Percentiles rank a stretch among this genome's conserved stretches.
phyloP scores from a whole-genome alignment of 1,140 invertebrate species.

The Rhopalosiphum padi region DNA sequence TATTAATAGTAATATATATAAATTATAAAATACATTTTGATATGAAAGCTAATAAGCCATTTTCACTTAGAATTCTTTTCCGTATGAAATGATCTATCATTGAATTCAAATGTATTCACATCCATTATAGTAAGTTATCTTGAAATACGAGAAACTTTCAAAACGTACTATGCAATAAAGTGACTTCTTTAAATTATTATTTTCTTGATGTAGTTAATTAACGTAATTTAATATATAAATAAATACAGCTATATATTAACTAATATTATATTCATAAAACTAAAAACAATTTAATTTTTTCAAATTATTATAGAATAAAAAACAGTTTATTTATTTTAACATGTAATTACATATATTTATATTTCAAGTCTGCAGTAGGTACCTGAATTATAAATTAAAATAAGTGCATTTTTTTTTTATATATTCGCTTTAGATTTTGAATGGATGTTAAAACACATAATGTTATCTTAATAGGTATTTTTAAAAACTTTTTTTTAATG shows the following conservation, averaged over 20 bases:
- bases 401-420: not conserved
- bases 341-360: not conserved
- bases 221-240: not conserved
- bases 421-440: not conserved
- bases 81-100: no score
- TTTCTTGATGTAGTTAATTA: no score
- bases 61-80: no score
- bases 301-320: not conserved
- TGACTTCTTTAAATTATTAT: no score
- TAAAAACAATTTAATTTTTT: not conserved
- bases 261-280: not conserved
- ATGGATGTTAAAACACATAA: not conserved
- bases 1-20: no score
- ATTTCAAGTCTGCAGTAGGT: not conserved
- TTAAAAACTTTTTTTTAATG: not conserved
- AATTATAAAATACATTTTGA: no score
- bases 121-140: no score
- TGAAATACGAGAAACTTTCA: no score
- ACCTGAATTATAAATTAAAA: not conserved
- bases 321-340: not conserved
- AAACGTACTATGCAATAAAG: no score
- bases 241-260: not conserved
- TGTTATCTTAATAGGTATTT: not conserved
- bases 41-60: no score
- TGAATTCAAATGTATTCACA: no score